These are phyloP conservation scores for Tragelaphus strepsiceros DNA, from an alignment of 2,113 vertebrate genomes.

Conservation along the genomic window DNA sequence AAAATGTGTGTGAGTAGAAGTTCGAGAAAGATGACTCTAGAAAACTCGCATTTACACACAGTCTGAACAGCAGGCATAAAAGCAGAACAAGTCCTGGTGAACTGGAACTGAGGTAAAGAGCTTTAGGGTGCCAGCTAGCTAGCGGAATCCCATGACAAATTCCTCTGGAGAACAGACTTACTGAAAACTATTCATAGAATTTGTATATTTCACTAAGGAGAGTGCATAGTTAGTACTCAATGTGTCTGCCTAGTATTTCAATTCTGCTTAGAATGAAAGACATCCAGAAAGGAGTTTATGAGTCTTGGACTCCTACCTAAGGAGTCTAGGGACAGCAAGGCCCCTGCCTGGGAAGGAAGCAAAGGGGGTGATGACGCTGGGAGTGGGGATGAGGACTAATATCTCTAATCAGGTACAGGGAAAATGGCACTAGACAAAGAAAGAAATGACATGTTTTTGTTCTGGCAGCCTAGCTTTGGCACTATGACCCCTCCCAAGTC, in stretches of 20 bases:
- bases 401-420: neutral
- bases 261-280: neutral
- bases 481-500: neutral
- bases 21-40: neutral
- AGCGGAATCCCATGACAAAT: neutral
- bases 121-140: neutral
- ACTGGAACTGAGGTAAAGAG: neutral
- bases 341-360: neutral
- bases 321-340: neutral
- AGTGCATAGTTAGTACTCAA: neutral
- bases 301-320: neutral
- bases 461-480: neutral
- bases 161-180: neutral
- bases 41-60: neutral
- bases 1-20: neutral
- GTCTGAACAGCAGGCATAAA: neutral
- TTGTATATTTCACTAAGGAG: neutral
- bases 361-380: neutral
- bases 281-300: neutral
- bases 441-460: neutral
- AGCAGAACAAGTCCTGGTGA: neutral
- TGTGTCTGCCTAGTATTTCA: neutral
- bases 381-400: neutral
- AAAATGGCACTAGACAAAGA: neutral
- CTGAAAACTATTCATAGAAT: neutral